These are phyloP conservation scores for Chrysolina oricalcia DNA, from an alignment of 2,888 invertebrate species.

Conservation along the genomic window DNA sequence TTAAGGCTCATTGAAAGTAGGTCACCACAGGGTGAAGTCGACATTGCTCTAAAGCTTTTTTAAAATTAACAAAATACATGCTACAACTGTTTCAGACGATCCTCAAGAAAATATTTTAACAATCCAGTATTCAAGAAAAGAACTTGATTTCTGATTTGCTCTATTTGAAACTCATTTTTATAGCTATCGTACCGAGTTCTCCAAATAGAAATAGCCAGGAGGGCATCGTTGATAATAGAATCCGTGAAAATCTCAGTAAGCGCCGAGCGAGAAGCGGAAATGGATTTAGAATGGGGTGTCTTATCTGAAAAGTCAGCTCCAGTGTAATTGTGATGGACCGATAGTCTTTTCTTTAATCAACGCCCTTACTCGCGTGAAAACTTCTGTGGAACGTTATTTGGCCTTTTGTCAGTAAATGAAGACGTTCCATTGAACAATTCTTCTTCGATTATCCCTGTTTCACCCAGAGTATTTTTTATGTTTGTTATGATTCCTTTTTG, in stretches of 20 bases:
- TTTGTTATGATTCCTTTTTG: too few species aligned
- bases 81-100: too few species aligned
- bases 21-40: too few species aligned
- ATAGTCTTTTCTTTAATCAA: constrained; percentile 48
- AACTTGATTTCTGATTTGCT: too few species aligned
- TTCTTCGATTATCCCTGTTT: too few species aligned
- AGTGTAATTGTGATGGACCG: constrained; percentile 52
- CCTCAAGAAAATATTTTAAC: too few species aligned
- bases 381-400: not conserved
- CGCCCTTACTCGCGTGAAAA: constrained; percentile 17
- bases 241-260: constrained; percentile 50
- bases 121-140: too few species aligned
- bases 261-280: constrained; percentile 45
- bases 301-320: constrained; percentile 52
- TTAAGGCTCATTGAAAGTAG: too few species aligned
- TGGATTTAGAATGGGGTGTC: constrained; percentile 54
- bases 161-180: too few species aligned
- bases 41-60: too few species aligned
- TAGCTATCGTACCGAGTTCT: not conserved
- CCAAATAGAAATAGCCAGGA: not conserved
- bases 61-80: too few species aligned
- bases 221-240: constrained; percentile 46
- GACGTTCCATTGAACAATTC: not conserved
- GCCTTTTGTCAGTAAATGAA: not conserved
- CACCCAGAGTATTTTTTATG: too few species aligned